Evolutionary conservation across 35 echinoderm and acorn worm genomes (phyloP).

Genomic region (Chiridota heheva): DNA sequence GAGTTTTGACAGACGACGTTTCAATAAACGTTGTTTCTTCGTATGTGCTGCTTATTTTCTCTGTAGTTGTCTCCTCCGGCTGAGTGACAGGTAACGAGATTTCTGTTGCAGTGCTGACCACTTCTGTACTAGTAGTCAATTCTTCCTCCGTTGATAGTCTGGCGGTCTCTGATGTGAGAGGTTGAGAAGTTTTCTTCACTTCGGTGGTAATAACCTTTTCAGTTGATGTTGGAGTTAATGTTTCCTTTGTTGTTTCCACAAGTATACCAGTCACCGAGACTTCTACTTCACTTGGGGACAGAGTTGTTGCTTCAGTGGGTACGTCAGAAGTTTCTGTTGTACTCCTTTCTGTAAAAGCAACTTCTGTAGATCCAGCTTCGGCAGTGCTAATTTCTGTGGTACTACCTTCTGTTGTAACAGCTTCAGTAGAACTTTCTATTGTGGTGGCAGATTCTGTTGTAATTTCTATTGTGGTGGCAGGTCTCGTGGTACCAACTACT

Average conservation of each 20-base stretch:
- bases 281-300: neutral
- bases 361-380: no score
- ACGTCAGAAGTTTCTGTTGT: no score
- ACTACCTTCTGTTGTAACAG: no score
- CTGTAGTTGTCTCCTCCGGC: neutral
- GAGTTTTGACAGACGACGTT: neutral
- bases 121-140: no score
- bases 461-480: neutral
- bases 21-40: neutral
- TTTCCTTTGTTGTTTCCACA: neutral
- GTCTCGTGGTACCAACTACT: neutral
- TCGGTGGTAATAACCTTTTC: neutral
- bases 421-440: neutral
- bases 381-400: neutral
- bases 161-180: neutral
- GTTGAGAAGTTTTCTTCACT: neutral
- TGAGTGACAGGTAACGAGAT: no score
- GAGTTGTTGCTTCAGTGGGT: neutral
- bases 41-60: neutral
- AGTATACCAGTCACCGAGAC: neutral
- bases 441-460: neutral
- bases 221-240: neutral
- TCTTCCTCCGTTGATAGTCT: no score
- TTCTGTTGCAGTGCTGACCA: no score
- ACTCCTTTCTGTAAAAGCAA: neutral